Evolutionary conservation across 2,888 invertebrate species (phyloP).

Genomic region (Parnassius apollo): DNA sequence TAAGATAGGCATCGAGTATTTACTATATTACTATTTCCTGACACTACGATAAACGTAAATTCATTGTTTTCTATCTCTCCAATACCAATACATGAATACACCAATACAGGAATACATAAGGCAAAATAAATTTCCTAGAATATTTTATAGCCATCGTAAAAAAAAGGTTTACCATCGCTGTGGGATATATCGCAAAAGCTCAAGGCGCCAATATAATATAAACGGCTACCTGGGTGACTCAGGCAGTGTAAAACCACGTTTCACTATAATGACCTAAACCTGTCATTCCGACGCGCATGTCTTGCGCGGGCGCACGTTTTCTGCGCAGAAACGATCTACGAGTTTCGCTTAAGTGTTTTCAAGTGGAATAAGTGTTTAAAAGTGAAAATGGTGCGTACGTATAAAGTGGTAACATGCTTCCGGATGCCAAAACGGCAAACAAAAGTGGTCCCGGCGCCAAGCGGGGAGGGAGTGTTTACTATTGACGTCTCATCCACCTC

Average conservation of each 20-base stretch:
- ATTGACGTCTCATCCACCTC: conserved; percentile 48
- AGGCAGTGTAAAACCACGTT: conserved; percentile 38
- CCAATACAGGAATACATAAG: not conserved
- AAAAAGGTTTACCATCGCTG: conserved; percentile 9
- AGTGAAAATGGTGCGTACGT: conserved; percentile 62
- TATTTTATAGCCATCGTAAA: not conserved
- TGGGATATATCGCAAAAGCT: conserved; percentile 21
- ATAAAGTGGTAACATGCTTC: conserved; percentile 62
- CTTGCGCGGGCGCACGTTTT: conserved; percentile 60
- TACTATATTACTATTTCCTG: too few species aligned
- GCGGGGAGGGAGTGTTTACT: conserved; percentile 61
- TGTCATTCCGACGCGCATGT: conserved; percentile 62
- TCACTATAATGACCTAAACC: conserved; percentile 59
- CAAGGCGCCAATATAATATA: conserved; percentile 8
- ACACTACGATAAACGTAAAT: too few species aligned
- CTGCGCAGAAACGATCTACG: conserved; percentile 20
- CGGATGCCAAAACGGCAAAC: conserved; percentile 56
- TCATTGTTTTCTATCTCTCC: not conserved
- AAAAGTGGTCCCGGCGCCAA: conserved; percentile 62
- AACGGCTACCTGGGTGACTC: conserved; percentile 51
- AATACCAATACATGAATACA: not conserved
- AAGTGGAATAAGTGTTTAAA: conserved; percentile 37
- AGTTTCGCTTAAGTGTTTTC: conserved; percentile 12
- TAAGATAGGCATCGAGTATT: too few species aligned
- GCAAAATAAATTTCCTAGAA: not conserved